phyloP scores from a whole-genome alignment of 2,888 invertebrate genomes.

The Keiferia lycopersicella region DNA sequence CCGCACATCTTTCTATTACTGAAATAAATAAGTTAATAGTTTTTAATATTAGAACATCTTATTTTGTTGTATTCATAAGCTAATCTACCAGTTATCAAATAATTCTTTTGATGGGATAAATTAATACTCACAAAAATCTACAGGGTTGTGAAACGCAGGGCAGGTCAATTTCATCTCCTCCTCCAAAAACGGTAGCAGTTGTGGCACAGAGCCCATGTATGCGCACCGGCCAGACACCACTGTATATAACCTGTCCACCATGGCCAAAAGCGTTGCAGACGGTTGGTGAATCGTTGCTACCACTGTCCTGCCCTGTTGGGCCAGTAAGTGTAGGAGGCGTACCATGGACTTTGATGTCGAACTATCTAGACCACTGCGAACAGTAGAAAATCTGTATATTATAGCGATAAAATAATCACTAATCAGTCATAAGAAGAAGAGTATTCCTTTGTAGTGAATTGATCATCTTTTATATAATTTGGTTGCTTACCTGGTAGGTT shows the following conservation, averaged over 20 bases:
- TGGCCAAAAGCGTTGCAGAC: constrained; percentile 90
- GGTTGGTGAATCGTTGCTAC: constrained; percentile 96
- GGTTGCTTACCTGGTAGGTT: constrained; percentile 91
- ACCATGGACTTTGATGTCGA: constrained; percentile 91
- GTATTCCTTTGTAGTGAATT: too few species aligned
- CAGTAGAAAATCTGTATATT: constrained; percentile 26
- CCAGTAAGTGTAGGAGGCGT: constrained; percentile 89
- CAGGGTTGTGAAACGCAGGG: constrained; percentile 94
- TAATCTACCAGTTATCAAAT: background rate
- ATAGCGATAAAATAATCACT: too few species aligned
- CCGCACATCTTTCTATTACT: constrained; percentile 71
- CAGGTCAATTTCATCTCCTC: constrained; percentile 86
- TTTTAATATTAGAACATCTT: too few species aligned
- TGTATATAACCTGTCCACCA: constrained; percentile 94
- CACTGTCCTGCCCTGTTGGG: constrained; percentile 91
- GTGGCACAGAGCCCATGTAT: constrained; percentile 89
- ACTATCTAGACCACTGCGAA: constrained; percentile 70
- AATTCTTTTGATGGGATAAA: background rate
- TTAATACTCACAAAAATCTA: constrained; percentile 89
- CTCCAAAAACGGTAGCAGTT: constrained; percentile 88
- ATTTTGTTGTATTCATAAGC: background rate
- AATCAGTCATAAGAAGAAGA: too few species aligned
- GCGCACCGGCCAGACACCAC: constrained; percentile 90
- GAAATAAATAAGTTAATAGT: constrained; percentile 41
- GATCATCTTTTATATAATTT: too few species aligned